These are phyloP conservation scores for Podarcis cretensis DNA, from an alignment of 2,113 vertebrate genomes.

Conservation along the genomic window DNA sequence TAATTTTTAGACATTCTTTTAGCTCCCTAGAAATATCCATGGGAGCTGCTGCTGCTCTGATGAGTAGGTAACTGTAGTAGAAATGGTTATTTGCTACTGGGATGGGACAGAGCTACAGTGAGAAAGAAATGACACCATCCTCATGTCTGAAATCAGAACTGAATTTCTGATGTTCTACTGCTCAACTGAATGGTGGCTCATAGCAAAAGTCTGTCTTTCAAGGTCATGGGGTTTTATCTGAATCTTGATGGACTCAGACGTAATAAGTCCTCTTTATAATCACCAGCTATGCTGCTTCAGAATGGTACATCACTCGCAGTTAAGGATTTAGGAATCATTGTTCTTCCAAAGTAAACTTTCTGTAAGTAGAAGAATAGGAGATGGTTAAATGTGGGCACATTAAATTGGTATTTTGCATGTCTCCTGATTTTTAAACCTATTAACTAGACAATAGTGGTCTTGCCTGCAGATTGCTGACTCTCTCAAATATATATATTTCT, in stretches of 20 bases:
- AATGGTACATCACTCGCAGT: neutral
- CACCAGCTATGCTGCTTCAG: neutral
- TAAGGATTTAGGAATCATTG: constrained; percentile 17
- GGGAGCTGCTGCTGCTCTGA: neutral
- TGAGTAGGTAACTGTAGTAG: neutral
- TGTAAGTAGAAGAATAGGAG: neutral
- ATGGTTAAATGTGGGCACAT: neutral
- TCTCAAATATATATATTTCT: neutral
- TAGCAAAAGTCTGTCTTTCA: neutral
- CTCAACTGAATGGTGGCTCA: neutral
- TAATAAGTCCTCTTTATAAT: neutral
- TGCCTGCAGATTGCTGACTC: constrained; percentile 20
- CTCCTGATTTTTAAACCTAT: constrained; percentile 19
- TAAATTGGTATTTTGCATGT: neutral
- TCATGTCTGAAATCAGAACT: neutral
- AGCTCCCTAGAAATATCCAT: neutral
- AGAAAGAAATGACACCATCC: neutral
- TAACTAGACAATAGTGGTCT: neutral
- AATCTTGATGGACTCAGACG: neutral
- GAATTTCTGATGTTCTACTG: neutral
- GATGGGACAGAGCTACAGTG: neutral
- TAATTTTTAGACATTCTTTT: neutral
- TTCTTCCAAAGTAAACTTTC: neutral
- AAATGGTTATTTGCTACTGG: neutral
- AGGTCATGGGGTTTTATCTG: neutral